These are phyloP conservation scores for Riparia riparia DNA, from an alignment of 2,113 vertebrate species.

Conservation along the genomic window DNA sequence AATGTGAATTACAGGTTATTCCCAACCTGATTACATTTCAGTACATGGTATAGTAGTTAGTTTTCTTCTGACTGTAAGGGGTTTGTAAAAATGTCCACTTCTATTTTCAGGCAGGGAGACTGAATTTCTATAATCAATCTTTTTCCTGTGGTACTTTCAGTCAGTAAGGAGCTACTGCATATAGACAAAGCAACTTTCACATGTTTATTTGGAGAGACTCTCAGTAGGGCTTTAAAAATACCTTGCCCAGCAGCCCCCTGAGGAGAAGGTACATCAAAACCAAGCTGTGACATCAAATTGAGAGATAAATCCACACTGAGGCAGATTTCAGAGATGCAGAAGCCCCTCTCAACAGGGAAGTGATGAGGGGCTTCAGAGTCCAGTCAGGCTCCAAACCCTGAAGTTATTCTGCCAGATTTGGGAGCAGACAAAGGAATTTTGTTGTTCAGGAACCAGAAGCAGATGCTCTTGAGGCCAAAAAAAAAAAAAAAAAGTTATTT, in stretches of 20 bases:
- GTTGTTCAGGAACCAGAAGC: not conserved
- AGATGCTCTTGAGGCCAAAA: not conserved
- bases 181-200: not conserved
- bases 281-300: slow-evolving; percentile 27
- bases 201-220: not conserved
- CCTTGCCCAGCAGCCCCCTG: not conserved
- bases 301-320: not conserved
- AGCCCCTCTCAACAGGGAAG: not conserved
- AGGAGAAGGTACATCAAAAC: slow-evolving; percentile 23
- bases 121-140: not conserved
- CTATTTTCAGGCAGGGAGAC: not conserved
- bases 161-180: not conserved
- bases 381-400: not conserved
- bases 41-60: not conserved
- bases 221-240: not conserved
- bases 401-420: not conserved
- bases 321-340: not conserved
- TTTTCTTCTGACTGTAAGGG: not conserved
- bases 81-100: not conserved
- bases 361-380: not conserved
- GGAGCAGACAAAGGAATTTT: not conserved
- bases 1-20: slow-evolving; percentile 47
- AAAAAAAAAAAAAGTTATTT: not conserved
- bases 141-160: not conserved
- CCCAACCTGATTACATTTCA: slow-evolving; percentile 26